A percentile compares a stretch with the other conserved stretches of the same genome.
Conservation (phyloP, 2,113 vertebrate species). For the Chaenocephalus aceratus region DNA sequence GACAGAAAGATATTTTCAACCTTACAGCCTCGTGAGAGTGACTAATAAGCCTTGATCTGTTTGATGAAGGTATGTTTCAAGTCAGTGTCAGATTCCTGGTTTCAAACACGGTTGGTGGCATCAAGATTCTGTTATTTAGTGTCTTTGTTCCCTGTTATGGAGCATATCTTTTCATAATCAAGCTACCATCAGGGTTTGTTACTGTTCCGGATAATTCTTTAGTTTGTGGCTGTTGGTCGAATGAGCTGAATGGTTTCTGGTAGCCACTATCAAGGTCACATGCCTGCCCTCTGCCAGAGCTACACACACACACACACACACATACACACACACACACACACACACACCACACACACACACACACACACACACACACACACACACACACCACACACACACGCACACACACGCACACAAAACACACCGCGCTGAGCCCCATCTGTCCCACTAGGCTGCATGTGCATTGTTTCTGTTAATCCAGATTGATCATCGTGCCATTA, state of each 20-base stretch:
- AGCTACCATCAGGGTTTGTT: neutral
- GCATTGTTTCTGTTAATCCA: conserved; percentile 72
- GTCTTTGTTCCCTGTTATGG: neutral
- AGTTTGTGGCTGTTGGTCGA: neutral
- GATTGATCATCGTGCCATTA: conserved; percentile 64
- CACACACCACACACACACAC: neutral
- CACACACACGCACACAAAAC: conserved; percentile 9
- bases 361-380: too few species aligned
- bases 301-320: neutral
- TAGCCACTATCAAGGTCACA: conserved; percentile 70
- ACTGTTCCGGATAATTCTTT: neutral
- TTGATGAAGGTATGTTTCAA: neutral
- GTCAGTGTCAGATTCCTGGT: neutral
- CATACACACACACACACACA: conserved; percentile 17
- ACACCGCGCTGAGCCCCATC: conserved; percentile 62
- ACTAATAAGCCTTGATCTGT: neutral
- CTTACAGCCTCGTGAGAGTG: neutral
- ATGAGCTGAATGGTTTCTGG: conserved; percentile 38
- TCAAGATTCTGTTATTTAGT: neutral
- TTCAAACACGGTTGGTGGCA: neutral
- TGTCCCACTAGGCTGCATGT: conserved; percentile 65
- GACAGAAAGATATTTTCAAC: conserved; percentile 16
- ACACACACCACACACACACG: too few species aligned
- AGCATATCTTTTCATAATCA: neutral
- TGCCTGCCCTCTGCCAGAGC: conserved; percentile 20